Evolutionary conservation across 2,888 invertebrate genomes (phyloP), one percentile per base, ranked within the genome.

Genomic region (Pilophorus perplexus): DNA sequence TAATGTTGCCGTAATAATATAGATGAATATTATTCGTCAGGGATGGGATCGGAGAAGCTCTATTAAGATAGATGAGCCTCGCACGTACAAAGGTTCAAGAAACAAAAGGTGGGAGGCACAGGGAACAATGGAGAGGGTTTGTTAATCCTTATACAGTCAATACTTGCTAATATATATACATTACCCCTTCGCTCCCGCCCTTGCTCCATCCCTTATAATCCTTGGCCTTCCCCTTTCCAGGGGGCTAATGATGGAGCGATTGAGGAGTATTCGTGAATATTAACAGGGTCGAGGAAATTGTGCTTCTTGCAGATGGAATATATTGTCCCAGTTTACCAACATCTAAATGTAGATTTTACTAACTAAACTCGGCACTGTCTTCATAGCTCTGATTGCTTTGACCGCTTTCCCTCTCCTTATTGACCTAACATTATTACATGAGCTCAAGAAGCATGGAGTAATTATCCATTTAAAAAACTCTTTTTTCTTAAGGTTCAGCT

Each of bases 31-130:
- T 66, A 66, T 66, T 66, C 57, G 66, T 66, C 66, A 52, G 57
- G 48, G 66, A 59, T 65, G 65, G 67, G 52, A 62, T 62, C 62
- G 62, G 25, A 27, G 16, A 40, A 23, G 48, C 50, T 48, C 54
- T 67, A 69, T 69, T 67, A 69, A 69, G 69, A 69, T 67, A 55
- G 67, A 69, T 66, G 67, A 67, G 69, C 38, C 50, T 18, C 33
- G 50, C 14, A 25, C 57, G 52, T 66, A 66, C 66, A 66, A 66
- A 52, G 66, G 66, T 66, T 46, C 66, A 57, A 66, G 66, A 66
- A 66, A 66, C 66, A 66, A 66, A 66, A 66, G 66, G 52, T 62
- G 62, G 25, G 33, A 20, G 28, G 66, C n/a, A n/a, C 46, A 46
- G 22, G 37, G 37, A 57, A 57, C 55, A 66, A 66, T 57, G 57